Evolutionary conservation across 2,113 vertebrate species (phyloP), one percentile per base, ranked within the genome.

Genomic region (Meles meles): DNA sequence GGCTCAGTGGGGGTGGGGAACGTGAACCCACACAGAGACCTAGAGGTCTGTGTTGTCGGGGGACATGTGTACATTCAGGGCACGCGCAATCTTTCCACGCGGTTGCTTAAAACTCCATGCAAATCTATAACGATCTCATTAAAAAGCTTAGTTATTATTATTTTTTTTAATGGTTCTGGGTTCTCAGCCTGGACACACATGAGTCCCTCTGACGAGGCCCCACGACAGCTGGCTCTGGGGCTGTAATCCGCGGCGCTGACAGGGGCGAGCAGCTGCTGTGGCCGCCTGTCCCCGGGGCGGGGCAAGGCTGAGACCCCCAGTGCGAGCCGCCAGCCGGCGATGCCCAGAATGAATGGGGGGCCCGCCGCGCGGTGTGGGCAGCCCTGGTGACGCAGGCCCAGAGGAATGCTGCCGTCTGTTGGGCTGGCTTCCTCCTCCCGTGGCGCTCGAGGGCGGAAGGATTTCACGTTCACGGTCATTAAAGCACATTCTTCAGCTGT

Each of bases 181-280:
- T 47, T 47, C 34, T 47, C 37, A 20, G 3, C 27, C 63, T 20
- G 59, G 39, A 34, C n/a, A 15, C 0, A 6, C 6, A 4, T 4
- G 23, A 72, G 69, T 81, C 80, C 15, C 42, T n/a, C 20, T 23
- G 37, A 39, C 49, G 2, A 1, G n/a, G 90, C 67, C 31, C 14
- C 14, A 63, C 0, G 12, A 80, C 85, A 90, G 85, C 72, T n/a
- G 63, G 85, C 55, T 80, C 90, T 4, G 67, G 76, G 67, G 8
- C 69, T 0, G 0, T 63, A 25, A 34, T 39, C 84, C 5, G 1
- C 2, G 17, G n/a, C 18, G 3, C 55, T 44, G 92, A 85, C 7
- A 7, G 23, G n/a, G 37, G 44, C 1, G 4, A 83, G 94, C 97
- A 97, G 97, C 98, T 97, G 97, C 72, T 21, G 2, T 34, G 55